Percentiles rank a stretch among this genome's conserved stretches.
Evolutionary conservation across 2,113 vertebrate species (phyloP).

Genomic region (Delphinapterus leucas): DNA sequence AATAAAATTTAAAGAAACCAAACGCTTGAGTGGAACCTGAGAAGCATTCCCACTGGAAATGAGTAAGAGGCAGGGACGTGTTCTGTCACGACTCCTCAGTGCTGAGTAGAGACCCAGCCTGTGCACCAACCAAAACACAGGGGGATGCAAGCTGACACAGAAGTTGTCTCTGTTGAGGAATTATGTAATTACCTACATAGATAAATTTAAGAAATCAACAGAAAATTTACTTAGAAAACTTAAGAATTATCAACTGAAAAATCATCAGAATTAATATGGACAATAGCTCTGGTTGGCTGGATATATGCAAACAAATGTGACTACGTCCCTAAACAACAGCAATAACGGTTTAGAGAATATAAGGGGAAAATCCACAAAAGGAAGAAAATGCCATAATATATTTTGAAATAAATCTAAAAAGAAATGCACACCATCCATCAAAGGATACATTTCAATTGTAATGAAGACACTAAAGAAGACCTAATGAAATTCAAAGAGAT

Average conservation of each 20-base stretch:
- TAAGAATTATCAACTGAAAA: neutral
- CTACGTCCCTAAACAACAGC: neutral
- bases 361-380: neutral
- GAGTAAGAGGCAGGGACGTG: neutral
- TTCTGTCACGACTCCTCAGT: accelerated
- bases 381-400: neutral
- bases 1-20: neutral
- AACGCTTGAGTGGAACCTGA: neutral
- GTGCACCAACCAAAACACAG: neutral
- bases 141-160: neutral
- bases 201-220: neutral
- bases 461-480: neutral
- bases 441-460: neutral
- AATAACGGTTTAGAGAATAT: neutral
- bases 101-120: neutral
- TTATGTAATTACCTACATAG: neutral
- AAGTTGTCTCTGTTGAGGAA: neutral
- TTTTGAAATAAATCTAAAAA: neutral
- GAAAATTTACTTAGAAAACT: neutral
- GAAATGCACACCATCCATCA: neutral
- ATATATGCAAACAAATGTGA: neutral
- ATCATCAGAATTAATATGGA: neutral
- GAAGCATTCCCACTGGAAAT: neutral
- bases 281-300: neutral
- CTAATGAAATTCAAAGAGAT: neutral